These are phyloP conservation scores for Panopea generosa DNA, from an alignment of 2,888 invertebrate genomes.

Conservation along the genomic window DNA sequence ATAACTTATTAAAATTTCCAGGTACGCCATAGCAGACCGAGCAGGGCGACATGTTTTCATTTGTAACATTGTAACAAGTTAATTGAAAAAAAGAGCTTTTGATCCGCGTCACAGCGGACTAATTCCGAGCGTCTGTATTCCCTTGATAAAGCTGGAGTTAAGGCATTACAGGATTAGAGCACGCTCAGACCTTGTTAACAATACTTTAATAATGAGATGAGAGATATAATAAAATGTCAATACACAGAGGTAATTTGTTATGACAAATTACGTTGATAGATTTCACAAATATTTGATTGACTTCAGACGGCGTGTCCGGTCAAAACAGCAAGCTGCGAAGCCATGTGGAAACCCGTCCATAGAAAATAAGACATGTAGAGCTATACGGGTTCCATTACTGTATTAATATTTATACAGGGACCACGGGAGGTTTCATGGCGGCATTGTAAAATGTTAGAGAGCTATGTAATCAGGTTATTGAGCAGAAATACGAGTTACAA, in stretches of 20 bases:
- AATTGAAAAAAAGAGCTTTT: conserved; percentile 68
- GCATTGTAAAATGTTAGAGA: neutral
- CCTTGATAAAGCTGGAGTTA: conserved; percentile 58
- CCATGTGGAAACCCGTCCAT: conserved; percentile 44
- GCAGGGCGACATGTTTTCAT: conserved; percentile 27
- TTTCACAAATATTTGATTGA: conserved; percentile 67
- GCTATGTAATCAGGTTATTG: conserved; percentile 9
- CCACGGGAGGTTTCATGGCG: conserved; percentile 8
- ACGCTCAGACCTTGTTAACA: conserved; percentile 39
- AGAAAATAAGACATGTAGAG: conserved; percentile 15
- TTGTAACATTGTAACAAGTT: conserved; percentile 58
- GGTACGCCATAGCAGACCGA: too few relatives aligned
- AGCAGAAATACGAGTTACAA: neutral
- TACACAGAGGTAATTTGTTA: conserved; percentile 65
- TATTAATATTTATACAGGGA: conserved; percentile 65
- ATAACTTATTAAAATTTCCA: too few relatives aligned
- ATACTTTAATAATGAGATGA: conserved; percentile 52
- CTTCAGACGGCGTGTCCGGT: conserved; percentile 43
- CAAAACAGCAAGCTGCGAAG: conserved; percentile 42
- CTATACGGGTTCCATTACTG: conserved; percentile 60
- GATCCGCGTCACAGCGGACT: conserved; percentile 57
- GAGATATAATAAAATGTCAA: conserved; percentile 64
- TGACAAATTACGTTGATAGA: conserved; percentile 67
- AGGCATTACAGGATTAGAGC: conserved; percentile 59
- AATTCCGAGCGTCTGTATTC: conserved; percentile 60